A percentile compares a stretch with the other conserved stretches of the same genome.
Conservation (phyloP, 2,797 vertebrate species). For the Hyperoplus immaculatus region DNA sequence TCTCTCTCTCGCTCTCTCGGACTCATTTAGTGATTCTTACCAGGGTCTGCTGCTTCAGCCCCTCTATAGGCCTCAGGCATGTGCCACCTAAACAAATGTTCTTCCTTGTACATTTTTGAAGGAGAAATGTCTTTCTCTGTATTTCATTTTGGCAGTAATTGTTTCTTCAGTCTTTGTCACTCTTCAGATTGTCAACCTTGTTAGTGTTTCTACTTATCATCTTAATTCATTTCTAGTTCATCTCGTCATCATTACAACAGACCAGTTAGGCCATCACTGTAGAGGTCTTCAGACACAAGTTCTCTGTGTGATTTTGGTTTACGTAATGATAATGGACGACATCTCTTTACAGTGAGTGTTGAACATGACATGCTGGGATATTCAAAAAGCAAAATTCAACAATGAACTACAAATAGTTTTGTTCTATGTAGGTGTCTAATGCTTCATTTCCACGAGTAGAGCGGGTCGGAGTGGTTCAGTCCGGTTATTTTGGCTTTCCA, state of each 20-base stretch:
- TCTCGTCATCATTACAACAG: background rate
- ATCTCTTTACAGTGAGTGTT: background rate
- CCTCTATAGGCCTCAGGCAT: slow-evolving; percentile 29
- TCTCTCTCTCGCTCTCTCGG: background rate
- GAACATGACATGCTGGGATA: background rate
- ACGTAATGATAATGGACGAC: background rate
- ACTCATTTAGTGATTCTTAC: slow-evolving; percentile 51
- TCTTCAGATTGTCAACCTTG: background rate
- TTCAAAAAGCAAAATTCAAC: background rate
- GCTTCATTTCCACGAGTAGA: too few relatives aligned
- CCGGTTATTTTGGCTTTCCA: too few relatives aligned
- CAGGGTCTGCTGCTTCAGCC: slow-evolving; percentile 52
- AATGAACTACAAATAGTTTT: slow-evolving; percentile 9
- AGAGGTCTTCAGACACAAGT: background rate
- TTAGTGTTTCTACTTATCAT: background rate
- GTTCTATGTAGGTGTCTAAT: slow-evolving; percentile 2
- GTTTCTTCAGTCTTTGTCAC: background rate
- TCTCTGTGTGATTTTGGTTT: background rate
- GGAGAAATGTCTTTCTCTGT: too few relatives aligned
- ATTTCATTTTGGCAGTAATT: background rate
- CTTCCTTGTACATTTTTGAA: background rate
- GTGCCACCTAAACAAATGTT: slow-evolving; percentile 14
- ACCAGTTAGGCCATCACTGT: background rate
- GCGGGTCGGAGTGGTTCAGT: too few relatives aligned
- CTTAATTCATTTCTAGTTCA: background rate